These are phyloP conservation scores for Alca torda DNA, from an alignment of 2,797 vertebrate species.

Conservation along the genomic window DNA sequence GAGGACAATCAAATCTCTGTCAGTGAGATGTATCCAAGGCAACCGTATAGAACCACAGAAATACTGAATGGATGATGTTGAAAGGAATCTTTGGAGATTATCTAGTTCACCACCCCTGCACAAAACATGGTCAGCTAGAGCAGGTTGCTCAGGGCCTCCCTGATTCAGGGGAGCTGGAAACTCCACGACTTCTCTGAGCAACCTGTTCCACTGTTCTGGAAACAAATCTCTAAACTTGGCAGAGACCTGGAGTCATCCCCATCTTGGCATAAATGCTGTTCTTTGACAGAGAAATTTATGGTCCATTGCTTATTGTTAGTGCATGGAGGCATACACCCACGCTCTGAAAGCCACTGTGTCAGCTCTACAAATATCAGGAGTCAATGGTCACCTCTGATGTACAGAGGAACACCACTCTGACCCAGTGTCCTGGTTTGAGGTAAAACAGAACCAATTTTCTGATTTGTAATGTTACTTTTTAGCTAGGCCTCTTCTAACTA, in stretches of 20 bases:
- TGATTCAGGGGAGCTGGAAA: not conserved
- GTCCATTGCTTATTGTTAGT: not conserved
- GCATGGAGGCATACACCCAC: not conserved
- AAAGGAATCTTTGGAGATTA: not conserved
- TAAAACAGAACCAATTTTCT: too few species aligned
- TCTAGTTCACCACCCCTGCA: not conserved
- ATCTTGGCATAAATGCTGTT: not conserved
- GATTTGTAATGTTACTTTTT: too few species aligned
- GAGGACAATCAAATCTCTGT: not conserved
- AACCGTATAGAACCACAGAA: not conserved
- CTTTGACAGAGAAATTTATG: not conserved
- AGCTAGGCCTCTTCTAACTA: too few species aligned
- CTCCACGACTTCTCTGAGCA: not conserved
- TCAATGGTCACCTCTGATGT: not conserved
- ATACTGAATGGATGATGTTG: not conserved
- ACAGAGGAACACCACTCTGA: not conserved
- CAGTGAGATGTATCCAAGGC: not conserved
- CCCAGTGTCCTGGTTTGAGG: too few species aligned
- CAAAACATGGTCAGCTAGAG: not conserved
- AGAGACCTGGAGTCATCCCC: not conserved
- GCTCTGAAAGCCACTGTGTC: accelerated
- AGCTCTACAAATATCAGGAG: not conserved
- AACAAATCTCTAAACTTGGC: not conserved
- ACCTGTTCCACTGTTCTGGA: not conserved
- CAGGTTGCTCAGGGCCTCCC: not conserved